phyloP scores from a whole-genome alignment of 2,113 vertebrate genomes.

The Macroglossus sobrinus region DNA sequence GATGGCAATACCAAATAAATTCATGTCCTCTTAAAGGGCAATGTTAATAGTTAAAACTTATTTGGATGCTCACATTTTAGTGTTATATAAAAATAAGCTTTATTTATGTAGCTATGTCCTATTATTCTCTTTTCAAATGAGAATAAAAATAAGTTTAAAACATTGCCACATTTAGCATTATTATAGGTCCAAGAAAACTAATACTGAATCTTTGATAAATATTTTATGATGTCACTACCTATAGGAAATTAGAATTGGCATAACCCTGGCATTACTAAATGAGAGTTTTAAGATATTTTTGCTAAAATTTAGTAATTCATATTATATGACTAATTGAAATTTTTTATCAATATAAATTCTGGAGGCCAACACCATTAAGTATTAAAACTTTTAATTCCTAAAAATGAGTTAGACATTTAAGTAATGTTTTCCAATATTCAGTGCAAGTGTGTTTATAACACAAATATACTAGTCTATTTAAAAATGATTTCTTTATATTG shows the following conservation, averaged over 20 bases:
- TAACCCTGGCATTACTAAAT: background rate
- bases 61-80: background rate
- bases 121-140: background rate
- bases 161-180: background rate
- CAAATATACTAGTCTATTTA: background rate
- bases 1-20: background rate
- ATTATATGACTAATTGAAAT: background rate
- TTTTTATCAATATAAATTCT: background rate
- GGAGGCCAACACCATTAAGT: background rate
- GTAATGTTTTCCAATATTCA: background rate
- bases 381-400: background rate
- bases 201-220: conserved; percentile 21
- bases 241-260: conserved; percentile 8
- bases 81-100: background rate
- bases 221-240: conserved; percentile 12
- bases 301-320: background rate
- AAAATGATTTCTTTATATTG: background rate
- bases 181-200: background rate
- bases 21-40: background rate
- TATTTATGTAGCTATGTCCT: background rate
- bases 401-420: background rate
- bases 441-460: background rate
- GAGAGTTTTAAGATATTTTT: background rate
- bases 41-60: background rate
- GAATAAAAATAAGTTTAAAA: background rate